Evolutionary conservation across 1,140 invertebrate species (phyloP).

Genomic region (Zaprionus lachaisei): DNA sequence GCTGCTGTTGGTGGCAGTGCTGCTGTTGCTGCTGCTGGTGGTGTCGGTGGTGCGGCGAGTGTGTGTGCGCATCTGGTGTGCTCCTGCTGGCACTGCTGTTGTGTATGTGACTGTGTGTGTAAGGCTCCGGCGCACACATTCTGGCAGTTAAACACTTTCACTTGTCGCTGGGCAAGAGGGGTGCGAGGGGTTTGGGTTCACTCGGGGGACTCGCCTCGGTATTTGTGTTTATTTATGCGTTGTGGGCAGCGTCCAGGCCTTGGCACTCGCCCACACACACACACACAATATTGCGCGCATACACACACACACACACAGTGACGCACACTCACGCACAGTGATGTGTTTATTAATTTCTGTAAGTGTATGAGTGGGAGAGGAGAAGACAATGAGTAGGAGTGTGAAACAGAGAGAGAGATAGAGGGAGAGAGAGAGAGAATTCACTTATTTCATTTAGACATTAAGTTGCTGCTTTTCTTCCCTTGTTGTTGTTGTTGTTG

Average conservation of each 20-base stretch:
- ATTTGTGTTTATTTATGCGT: slow-evolving; percentile 38
- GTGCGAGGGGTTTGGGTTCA: neutral
- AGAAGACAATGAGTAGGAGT: neutral
- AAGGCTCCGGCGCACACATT: slow-evolving; percentile 65
- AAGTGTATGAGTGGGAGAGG: slow-evolving; percentile 36
- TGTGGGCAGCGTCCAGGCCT: slow-evolving; percentile 22
- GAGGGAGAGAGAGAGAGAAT: slow-evolving; percentile 31
- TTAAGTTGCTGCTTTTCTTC: slow-evolving; percentile 58
- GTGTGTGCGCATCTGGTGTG: slow-evolving; percentile 1
- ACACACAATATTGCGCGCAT: neutral
- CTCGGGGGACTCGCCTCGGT: slow-evolving; percentile 9
- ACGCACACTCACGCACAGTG: slow-evolving; percentile 44
- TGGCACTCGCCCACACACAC: slow-evolving; percentile 37
- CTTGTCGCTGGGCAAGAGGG: neutral
- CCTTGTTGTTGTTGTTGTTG: slow-evolving; percentile 20
- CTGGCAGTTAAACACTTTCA: slow-evolving; percentile 53
- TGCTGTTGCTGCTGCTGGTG: slow-evolving; percentile 41
- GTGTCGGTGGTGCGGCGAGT: slow-evolving; percentile 48
- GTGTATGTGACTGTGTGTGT: slow-evolving; percentile 32
- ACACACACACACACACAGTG: neutral
- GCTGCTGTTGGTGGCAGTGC: slow-evolving; percentile 45
- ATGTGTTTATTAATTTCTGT: slow-evolving; percentile 81
- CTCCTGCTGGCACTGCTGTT: slow-evolving; percentile 24
- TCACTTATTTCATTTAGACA: slow-evolving; percentile 80
- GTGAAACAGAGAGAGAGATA: neutral